A percentile compares a stretch with the other conserved stretches of the same genome.
Conservation (phyloP, 64 coral and sea anemone genomes). For the Porites lutea region DNA sequence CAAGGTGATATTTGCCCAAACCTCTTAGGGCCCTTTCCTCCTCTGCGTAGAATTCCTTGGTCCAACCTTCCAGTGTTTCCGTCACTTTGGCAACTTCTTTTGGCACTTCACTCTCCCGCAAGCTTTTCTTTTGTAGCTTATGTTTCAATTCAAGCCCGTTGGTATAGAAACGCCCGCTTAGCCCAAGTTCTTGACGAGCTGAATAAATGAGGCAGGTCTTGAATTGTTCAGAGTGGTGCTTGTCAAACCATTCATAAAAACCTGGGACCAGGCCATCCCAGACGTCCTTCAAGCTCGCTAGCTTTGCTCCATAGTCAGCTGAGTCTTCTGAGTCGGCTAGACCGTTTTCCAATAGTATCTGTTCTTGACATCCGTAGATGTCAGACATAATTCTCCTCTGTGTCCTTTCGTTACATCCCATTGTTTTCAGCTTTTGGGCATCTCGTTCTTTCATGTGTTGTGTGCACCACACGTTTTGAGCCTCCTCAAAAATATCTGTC, state of each 20-base stretch:
- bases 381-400: conserved; percentile 26
- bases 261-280: conserved; percentile 24
- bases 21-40: conserved; percentile 16
- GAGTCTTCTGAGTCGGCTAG: conserved; percentile 42
- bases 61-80: neutral
- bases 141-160: conserved; percentile 35
- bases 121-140: conserved; percentile 45
- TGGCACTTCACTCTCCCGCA: conserved; percentile 1
- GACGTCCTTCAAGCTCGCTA: conserved; percentile 9
- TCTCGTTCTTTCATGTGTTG: conserved; percentile 38
- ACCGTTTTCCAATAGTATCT: conserved; percentile 4
- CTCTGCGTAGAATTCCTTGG: conserved; percentile 53
- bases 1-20: conserved; percentile 56
- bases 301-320: conserved; percentile 21
- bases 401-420: neutral
- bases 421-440: neutral
- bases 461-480: conserved; percentile 33
- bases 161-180: conserved; percentile 26
- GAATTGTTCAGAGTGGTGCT: conserved; percentile 6
- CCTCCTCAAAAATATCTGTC: conserved; percentile 1
- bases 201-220: conserved; percentile 1
- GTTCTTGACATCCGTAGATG: conserved; percentile 22
- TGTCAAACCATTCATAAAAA: conserved; percentile 32
- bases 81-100: conserved; percentile 28
- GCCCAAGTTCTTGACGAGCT: conserved; percentile 1